phyloP scores from a whole-genome alignment of 2,797 vertebrate species.

The Chelmon rostratus region DNA sequence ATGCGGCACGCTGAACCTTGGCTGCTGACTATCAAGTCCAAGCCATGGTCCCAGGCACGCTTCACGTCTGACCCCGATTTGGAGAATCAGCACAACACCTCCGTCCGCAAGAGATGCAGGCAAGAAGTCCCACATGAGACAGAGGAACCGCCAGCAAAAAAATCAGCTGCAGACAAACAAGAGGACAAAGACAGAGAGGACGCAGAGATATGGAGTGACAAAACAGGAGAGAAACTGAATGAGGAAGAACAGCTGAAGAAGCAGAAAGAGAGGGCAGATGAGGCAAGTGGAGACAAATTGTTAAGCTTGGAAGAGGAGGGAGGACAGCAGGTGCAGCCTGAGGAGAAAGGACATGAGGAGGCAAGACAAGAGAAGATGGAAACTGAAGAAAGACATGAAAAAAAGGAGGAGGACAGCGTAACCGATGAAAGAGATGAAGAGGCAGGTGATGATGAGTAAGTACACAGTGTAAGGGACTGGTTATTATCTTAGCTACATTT shows the following conservation, averaged over 20 bases:
- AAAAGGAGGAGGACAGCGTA: not conserved
- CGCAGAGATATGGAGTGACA: not conserved
- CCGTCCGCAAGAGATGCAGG: conserved; percentile 67
- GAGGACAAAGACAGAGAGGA: not conserved
- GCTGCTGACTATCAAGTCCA: conserved; percentile 85
- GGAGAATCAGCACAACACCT: conserved; percentile 39
- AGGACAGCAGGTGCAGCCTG: not conserved
- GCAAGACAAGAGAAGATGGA: conserved; percentile 11
- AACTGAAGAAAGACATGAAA: not conserved
- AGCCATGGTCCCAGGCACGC: conserved; percentile 27
- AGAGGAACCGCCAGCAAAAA: conserved; percentile 43
- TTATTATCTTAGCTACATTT: not conserved
- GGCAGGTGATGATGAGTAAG: conserved; percentile 51
- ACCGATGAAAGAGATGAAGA: not conserved
- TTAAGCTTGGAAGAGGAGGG: not conserved
- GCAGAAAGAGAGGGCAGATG: not conserved
- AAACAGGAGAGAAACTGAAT: not conserved
- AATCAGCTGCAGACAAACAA: not conserved
- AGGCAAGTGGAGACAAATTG: not conserved
- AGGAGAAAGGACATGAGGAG: not conserved
- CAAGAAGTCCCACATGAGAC: not conserved
- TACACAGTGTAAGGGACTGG: not conserved
- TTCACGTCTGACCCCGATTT: not conserved
- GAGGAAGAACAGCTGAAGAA: not conserved
- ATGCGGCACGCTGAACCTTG: conserved; percentile 86